Evolutionary conservation across 2,888 invertebrate species (phyloP).

Genomic region (Scaptomyza reducta): DNA sequence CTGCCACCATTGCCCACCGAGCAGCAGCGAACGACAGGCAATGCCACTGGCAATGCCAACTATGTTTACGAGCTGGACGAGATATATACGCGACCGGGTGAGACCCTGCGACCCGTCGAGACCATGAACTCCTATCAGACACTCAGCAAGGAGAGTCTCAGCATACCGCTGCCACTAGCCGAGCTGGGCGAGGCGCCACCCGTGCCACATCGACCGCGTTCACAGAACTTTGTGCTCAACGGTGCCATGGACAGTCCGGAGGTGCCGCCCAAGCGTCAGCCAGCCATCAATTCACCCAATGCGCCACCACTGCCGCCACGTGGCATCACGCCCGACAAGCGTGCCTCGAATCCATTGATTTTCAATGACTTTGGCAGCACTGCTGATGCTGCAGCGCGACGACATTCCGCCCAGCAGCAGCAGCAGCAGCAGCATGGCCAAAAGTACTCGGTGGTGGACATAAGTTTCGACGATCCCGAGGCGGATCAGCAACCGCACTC

Average conservation of each 20-base stretch:
- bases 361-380: constrained; percentile 80
- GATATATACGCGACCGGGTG: constrained; percentile 89
- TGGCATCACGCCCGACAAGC: constrained; percentile 86
- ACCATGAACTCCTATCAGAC: constrained; percentile 81
- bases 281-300: constrained; percentile 83
- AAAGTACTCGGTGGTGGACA: constrained; percentile 85
- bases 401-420: constrained; percentile 72
- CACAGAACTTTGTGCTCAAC: constrained; percentile 85
- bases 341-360: constrained; percentile 83
- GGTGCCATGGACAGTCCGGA: constrained; percentile 83
- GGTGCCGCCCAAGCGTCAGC: constrained; percentile 85
- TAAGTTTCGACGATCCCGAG: constrained; percentile 85
- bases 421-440: constrained; percentile 79
- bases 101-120: constrained; percentile 81
- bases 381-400: constrained; percentile 63
- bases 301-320: constrained; percentile 93
- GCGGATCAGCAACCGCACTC: constrained; percentile 81
- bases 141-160: constrained; percentile 80
- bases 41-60: constrained; percentile 62
- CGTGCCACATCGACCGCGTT: constrained; percentile 87
- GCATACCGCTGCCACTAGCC: constrained; percentile 41
- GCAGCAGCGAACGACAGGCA: constrained; percentile 85
- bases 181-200: constrained; percentile 85
- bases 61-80: constrained; percentile 87
- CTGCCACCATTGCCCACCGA: constrained; percentile 91